Conservation (phyloP, 2,113 vertebrate genomes). For the Mormoops blainvillei region DNA sequence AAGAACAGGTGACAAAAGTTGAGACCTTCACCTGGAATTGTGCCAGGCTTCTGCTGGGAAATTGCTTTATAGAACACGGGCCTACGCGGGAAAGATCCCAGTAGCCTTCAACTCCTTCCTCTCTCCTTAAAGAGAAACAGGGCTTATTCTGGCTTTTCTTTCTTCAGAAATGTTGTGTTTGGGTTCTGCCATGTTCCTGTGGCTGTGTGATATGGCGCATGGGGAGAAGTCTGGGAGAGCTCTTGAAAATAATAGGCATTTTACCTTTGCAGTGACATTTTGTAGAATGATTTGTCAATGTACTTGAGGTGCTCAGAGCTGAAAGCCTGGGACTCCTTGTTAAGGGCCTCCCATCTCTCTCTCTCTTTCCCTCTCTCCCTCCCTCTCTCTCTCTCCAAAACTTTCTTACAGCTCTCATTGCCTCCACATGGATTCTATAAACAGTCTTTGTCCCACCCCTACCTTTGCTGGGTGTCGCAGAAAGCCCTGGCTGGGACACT, state of each 20-base stretch:
- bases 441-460: not conserved
- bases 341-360: not conserved
- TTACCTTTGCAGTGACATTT: constrained; percentile 30
- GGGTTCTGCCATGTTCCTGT: constrained; percentile 36
- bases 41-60: constrained; percentile 53
- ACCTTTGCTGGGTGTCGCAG: not conserved
- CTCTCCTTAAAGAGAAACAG: constrained; percentile 55
- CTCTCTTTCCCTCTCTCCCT: not conserved
- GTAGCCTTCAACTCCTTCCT: constrained; percentile 39
- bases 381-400: not conserved
- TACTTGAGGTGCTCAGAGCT: not conserved
- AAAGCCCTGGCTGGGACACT: not conserved
- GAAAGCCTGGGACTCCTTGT: not conserved
- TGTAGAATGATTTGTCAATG: not conserved
- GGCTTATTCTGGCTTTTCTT: constrained; percentile 61
- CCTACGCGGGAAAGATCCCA: constrained; percentile 40
- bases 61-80: constrained; percentile 18
- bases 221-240: constrained; percentile 4
- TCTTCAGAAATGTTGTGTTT: constrained; percentile 61
- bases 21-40: constrained; percentile 90
- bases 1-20: constrained; percentile 95
- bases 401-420: not conserved
- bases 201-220: constrained; percentile 7
- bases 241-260: constrained; percentile 8
- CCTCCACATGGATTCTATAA: not conserved